Evolutionary conservation across 1,140 invertebrate genomes (phyloP).

Genomic region (Anastatus disparis): DNA sequence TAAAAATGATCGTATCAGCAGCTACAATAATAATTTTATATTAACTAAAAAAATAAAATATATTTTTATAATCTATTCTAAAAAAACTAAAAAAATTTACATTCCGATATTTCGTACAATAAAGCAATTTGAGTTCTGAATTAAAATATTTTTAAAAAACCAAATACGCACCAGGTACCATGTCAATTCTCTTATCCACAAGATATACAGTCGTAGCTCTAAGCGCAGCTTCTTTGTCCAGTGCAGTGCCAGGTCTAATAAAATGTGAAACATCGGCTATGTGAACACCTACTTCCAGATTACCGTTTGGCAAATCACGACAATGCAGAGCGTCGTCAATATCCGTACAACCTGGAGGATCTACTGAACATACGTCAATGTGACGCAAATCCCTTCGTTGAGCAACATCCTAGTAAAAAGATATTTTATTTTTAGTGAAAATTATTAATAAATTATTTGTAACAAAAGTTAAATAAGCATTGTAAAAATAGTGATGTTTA

Average conservation of each 20-base stretch:
- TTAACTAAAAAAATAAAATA: too few species aligned
- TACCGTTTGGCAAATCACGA: conserved; percentile 77
- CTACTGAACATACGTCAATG: conserved; percentile 93
- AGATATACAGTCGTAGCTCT: conserved; percentile 92
- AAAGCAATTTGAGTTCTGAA: neutral
- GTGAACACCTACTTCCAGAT: conserved; percentile 92
- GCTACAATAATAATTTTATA: too few species aligned
- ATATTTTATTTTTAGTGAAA: too few species aligned
- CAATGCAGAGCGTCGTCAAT: conserved; percentile 99
- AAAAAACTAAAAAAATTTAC: too few species aligned
- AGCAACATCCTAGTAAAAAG: conserved; percentile 76
- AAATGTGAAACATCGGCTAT: conserved; percentile 97
- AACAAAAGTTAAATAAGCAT: too few species aligned
- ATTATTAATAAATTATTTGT: too few species aligned
- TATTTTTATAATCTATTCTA: too few species aligned
- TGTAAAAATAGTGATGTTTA: too few species aligned
- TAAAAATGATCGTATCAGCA: too few species aligned
- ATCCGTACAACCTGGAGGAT: conserved; percentile 98
- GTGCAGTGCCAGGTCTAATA: conserved; percentile 85
- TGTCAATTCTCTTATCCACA: conserved; percentile 88
- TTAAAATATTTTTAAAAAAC: too few species aligned
- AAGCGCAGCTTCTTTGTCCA: conserved; percentile 88
- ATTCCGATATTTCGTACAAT: too few species aligned
- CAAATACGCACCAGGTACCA: conserved; percentile 77
- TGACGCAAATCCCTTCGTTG: conserved; percentile 86